Evolutionary conservation across 2,888 invertebrate species (phyloP).

Genomic region (Matsumyia berberina): DNA sequence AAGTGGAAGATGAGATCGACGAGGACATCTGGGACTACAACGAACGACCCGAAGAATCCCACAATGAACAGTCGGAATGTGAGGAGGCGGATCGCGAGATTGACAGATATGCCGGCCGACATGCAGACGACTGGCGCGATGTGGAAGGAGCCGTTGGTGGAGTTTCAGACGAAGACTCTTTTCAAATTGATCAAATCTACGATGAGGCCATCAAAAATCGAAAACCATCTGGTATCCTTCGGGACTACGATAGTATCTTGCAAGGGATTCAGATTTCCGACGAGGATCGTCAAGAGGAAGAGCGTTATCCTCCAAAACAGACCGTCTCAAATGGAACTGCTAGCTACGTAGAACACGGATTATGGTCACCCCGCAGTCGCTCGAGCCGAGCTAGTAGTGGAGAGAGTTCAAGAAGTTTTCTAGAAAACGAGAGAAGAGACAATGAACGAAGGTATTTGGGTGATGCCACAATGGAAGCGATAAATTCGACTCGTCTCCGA

Average conservation of each 20-base stretch:
- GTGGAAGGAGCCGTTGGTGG: constrained; percentile 81
- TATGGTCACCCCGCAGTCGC: constrained; percentile 59
- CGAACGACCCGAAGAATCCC: constrained; percentile 82
- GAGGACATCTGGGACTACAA: constrained; percentile 83
- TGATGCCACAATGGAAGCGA: constrained; percentile 80
- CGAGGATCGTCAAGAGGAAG: constrained; percentile 69
- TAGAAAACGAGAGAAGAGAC: constrained; percentile 80
- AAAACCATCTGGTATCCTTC: constrained; percentile 82
- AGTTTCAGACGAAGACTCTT: constrained; percentile 80
- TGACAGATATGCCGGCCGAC: constrained; percentile 81
- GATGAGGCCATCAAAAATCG: constrained; percentile 82
- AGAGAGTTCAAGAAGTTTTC: constrained; percentile 78
- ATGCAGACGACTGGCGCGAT: constrained; percentile 82
- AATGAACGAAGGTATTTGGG: constrained; percentile 81
- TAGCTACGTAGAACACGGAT: constrained; percentile 3
- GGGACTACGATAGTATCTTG: constrained; percentile 82
- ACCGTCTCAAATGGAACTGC: constrained; percentile 4
- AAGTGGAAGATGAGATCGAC: constrained; percentile 83
- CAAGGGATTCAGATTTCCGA: constrained; percentile 79
- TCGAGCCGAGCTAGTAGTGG: constrained; percentile 69
- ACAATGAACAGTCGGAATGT: constrained; percentile 83
- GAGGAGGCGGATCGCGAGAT: constrained; percentile 83
- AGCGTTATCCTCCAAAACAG: constrained; percentile 10
- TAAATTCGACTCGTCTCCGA: constrained; percentile 81
- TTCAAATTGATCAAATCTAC: constrained; percentile 83